Percentiles rank a stretch among this genome's conserved stretches.
These are phyloP conservation scores for Pinna nobilis DNA, from an alignment of 1,140 invertebrate species.

Conservation along the genomic window DNA sequence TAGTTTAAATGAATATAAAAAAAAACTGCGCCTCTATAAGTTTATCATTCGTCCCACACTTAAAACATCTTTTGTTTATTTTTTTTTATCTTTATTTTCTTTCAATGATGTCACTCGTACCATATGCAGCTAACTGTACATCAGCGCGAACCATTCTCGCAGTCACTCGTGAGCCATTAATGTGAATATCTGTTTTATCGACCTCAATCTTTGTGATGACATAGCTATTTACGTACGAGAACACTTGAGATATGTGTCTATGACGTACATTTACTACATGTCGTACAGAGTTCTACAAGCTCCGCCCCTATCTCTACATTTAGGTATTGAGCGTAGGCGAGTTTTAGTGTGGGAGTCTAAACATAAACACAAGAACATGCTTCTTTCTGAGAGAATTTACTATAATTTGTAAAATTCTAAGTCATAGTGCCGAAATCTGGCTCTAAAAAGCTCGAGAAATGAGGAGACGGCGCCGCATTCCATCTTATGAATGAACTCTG, in stretches of 20 bases:
- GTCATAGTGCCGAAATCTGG: neutral
- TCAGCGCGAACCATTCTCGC: no score
- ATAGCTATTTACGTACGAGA: conserved; percentile 31
- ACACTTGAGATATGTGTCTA: conserved; percentile 29
- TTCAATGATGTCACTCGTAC: no score
- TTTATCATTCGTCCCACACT: no score
- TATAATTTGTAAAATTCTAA: neutral
- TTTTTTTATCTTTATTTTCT: no score
- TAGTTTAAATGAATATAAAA: no score
- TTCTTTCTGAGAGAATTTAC: conserved; percentile 17
- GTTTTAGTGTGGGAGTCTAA: conserved; percentile 34
- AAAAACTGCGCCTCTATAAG: no score
- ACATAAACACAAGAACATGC: conserved; percentile 44
- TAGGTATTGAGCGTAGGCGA: conserved; percentile 33
- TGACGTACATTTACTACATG: conserved; percentile 28
- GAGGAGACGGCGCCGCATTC: neutral
- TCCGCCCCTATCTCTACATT: conserved; percentile 31
- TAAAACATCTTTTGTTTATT: no score
- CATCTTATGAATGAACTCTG: conserved; percentile 26
- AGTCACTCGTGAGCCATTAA: no score
- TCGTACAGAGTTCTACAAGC: conserved; percentile 24
- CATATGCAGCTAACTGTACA: no score
- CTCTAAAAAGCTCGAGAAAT: neutral
- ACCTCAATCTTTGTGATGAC: conserved; percentile 13
- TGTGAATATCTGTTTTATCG: conserved; percentile 13